These are phyloP conservation scores for Erinaceus europaeus DNA, from an alignment of 2,113 vertebrate genomes.

Conservation along the genomic window DNA sequence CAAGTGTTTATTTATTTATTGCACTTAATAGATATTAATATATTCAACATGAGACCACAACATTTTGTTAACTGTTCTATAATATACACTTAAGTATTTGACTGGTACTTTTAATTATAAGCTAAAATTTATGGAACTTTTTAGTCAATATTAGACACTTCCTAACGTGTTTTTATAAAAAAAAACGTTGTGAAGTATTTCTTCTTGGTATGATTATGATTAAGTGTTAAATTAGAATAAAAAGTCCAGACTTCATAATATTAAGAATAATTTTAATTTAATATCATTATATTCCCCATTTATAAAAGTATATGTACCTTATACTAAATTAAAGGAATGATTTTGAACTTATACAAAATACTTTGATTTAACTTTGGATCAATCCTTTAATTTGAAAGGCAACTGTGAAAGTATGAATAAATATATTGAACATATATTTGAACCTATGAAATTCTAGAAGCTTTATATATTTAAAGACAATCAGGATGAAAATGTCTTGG, in stretches of 20 bases:
- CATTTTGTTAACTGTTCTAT: neutral
- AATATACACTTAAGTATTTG: neutral
- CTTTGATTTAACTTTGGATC: neutral
- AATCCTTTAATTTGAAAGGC: neutral
- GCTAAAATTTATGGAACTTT: neutral
- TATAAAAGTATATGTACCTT: neutral
- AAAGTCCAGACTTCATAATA: neutral
- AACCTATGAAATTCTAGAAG: neutral
- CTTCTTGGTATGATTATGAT: neutral
- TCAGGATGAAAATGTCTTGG: neutral
- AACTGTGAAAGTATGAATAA: neutral
- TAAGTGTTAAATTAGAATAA: neutral
- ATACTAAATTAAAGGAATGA: neutral
- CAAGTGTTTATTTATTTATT: neutral
- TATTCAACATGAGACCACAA: neutral
- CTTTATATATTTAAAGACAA: neutral
- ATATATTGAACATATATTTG: neutral
- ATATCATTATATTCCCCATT: neutral
- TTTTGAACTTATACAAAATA: neutral
- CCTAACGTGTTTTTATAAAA: neutral
- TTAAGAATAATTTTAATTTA: neutral
- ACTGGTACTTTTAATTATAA: conserved; percentile 18
- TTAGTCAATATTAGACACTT: neutral
- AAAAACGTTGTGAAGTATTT: neutral
- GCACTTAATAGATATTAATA: neutral